Evolutionary conservation across 2,888 invertebrate genomes (phyloP), one percentile per base, ranked within the genome.

Genomic region (Sipunculus nudus): DNA sequence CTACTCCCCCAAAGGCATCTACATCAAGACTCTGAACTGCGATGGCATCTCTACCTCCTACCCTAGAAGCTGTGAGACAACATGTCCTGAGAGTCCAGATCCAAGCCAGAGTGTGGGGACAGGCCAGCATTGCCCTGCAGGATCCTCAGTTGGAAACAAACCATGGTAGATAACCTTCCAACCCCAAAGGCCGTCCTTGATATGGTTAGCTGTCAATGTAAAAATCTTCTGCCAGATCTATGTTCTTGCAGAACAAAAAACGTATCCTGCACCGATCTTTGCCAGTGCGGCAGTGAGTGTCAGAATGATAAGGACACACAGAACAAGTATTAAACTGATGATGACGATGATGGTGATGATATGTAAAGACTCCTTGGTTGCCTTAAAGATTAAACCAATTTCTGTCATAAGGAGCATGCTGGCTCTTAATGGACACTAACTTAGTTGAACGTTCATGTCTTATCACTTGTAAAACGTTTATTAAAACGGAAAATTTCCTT

Each of bases 11-110:
- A 56, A 19, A 25, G 50, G 50, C 49, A 56, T 56, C 39, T 19
- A 53, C 26, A 29, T 56, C 35, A 26, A 32, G 23, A 56, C 39
- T 28, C 35, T 5, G 53, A 59, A 19, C 53, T 59, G 45, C 41
- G 53, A 6, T 59, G 59, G 59, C 53, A 59, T 43, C 55, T 52
- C 16, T 52, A 23, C 53, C 53, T 23, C 59, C 53, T 43, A 55
- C 59, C 19, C 45, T 59, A 19, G 53, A 53, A 26, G 41, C 53
- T 29, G 38, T 55, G 28, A 46, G 25, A 21, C 32, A 56, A 38
- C 56, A 56, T 32, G 23, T 56, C 50, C 21, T 32, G 32, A 54
- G 48, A 23, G 49, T 55, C 29, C 49, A 52, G 16, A 55, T 55
- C 31, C 55, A 55, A 25, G 21, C 52, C 13, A 26, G 31, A 29